Conservation (phyloP, 2,113 vertebrate genomes). For the Physeter macrocephalus region DNA sequence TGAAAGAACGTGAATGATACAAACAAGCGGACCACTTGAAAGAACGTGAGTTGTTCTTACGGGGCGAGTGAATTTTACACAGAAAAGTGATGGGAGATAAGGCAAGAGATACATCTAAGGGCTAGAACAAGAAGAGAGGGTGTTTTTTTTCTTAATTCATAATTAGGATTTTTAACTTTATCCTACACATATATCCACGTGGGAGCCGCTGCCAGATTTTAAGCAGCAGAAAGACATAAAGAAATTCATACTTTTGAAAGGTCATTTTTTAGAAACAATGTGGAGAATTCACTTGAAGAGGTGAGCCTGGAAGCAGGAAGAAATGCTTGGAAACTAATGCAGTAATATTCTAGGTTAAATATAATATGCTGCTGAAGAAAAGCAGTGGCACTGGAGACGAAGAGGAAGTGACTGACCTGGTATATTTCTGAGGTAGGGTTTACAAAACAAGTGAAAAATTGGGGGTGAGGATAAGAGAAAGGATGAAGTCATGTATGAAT, state of each 20-base stretch:
- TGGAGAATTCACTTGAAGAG: constrained; percentile 6
- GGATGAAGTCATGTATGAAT: not conserved
- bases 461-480: not conserved
- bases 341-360: not conserved
- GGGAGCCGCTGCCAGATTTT: not conserved
- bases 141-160: not conserved
- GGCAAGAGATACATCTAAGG: not conserved
- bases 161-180: not conserved
- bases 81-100: not conserved
- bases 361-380: not conserved
- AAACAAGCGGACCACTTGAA: not conserved
- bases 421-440: not conserved
- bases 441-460: constrained; percentile 10
- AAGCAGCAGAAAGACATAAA: not conserved
- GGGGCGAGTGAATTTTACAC: not conserved
- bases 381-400: not conserved
- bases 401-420: not conserved
- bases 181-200: not conserved
- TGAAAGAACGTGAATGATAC: not conserved
- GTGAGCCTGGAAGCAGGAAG: not conserved
- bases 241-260: not conserved
- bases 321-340: not conserved
- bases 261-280: not conserved
- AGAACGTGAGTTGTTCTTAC: not conserved
- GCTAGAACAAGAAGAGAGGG: not conserved